Percentiles rank a stretch among this genome's conserved stretches.
phyloP scores from a whole-genome alignment of 2,797 vertebrate species.

The Spizella passerina region DNA sequence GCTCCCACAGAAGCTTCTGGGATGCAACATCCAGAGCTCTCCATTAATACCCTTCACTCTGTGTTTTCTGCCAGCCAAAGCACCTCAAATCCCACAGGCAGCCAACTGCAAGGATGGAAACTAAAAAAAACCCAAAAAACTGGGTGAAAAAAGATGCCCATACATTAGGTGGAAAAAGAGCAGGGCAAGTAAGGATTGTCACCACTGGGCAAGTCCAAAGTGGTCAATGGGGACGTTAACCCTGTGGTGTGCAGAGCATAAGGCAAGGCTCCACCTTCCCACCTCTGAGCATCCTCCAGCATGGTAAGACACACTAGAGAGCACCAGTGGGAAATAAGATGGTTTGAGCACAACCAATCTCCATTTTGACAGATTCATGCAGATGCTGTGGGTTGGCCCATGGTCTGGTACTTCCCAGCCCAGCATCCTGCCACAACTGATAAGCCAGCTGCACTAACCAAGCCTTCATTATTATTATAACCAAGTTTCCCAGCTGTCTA shows the following conservation, averaged over 20 bases:
- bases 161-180: background rate
- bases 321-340: background rate
- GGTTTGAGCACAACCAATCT: background rate
- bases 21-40: background rate
- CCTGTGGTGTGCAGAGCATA: fast-evolving
- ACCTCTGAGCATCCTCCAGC: background rate
- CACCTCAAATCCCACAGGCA: background rate
- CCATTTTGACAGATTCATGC: background rate
- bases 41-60: background rate
- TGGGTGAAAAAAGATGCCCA: background rate
- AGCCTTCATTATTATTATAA: background rate
- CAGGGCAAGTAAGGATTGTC: background rate
- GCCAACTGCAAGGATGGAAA: background rate
- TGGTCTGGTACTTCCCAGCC: background rate
- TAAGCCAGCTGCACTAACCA: background rate
- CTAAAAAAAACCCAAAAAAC: background rate
- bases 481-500: background rate
- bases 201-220: background rate
- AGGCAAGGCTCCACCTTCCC: background rate
- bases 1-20: background rate
- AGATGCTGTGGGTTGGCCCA: background rate
- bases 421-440: background rate
- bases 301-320: background rate
- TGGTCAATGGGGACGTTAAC: background rate
- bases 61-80: background rate